Conservation (phyloP, 2,888 invertebrate genomes). For the Linyphia triangularis region DNA sequence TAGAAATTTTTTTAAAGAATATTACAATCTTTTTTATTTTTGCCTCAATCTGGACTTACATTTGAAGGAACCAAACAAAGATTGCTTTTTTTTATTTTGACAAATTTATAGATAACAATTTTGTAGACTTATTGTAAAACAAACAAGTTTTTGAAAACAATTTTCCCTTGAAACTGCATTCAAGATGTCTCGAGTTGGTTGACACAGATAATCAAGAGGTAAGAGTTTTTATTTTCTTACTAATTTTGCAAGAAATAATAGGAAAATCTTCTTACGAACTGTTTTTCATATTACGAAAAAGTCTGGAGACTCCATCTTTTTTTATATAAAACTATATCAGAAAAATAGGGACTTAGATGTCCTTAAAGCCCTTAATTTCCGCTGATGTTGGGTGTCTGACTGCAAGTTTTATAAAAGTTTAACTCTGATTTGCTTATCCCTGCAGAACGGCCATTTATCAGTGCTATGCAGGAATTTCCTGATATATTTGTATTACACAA, state of each 20-base stretch:
- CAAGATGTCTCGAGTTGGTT: constrained; percentile 8
- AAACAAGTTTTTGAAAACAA: background rate
- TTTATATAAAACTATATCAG: no score
- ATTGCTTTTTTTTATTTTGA: constrained; percentile 22
- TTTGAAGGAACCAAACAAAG: background rate
- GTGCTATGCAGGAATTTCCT: no score
- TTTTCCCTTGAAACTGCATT: background rate
- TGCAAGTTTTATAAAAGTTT: no score
- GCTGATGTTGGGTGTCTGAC: no score
- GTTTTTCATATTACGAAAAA: background rate
- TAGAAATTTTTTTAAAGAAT: background rate
- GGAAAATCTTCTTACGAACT: background rate
- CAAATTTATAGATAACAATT: constrained; percentile 15
- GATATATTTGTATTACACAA: no score
- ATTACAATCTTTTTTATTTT: background rate
- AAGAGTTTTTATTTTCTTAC: constrained; percentile 14
- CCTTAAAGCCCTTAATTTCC: no score
- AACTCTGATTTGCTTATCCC: no score
- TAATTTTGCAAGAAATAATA: constrained; percentile 22
- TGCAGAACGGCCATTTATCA: no score
- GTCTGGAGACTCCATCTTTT: no score
- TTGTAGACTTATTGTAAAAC: background rate
- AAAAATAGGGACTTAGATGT: no score
- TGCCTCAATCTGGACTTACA: constrained; percentile 10
- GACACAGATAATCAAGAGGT: background rate